Conservation (phyloP, 2,113 vertebrate species). For the Alces alces region DNA sequence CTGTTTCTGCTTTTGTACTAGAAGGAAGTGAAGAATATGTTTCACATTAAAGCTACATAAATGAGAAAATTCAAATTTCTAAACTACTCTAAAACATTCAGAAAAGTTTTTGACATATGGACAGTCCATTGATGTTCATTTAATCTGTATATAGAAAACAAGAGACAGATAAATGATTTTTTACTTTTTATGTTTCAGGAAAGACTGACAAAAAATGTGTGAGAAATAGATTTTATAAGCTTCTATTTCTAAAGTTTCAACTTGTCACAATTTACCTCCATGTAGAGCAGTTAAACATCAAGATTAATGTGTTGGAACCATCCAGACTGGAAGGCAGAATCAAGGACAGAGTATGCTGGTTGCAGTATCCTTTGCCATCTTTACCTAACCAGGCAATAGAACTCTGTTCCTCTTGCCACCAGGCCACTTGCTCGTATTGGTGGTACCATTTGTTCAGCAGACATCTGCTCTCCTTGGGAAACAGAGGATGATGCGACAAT, state of each 20-base stretch:
- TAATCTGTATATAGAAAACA: not conserved
- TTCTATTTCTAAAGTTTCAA: not conserved
- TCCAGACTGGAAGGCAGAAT: not conserved
- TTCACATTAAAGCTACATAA: not conserved
- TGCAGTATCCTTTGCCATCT: not conserved
- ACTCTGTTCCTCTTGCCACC: rapidly evolving
- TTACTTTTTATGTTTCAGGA: not conserved
- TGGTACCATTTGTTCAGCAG: not conserved
- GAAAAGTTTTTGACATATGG: not conserved
- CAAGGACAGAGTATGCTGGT: too few species aligned
- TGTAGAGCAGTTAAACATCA: not conserved
- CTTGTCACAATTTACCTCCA: rapidly evolving
- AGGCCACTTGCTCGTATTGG: rapidly evolving
- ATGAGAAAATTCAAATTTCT: not conserved
- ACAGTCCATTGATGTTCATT: not conserved
- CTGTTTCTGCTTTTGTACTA: not conserved
- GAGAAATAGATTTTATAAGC: not conserved
- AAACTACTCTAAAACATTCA: not conserved
- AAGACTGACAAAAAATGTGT: not conserved
- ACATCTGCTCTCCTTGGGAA: not conserved
- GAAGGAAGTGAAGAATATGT: not conserved
- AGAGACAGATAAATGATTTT: not conserved
- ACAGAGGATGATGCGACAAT: rapidly evolving
- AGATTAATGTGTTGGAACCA: not conserved
- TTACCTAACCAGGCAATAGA: rapidly evolving